A percentile compares a stretch with the other conserved stretches of the same genome.
These are phyloP conservation scores for Cairina moschata DNA, from an alignment of 2,113 vertebrate species.

Conservation along the genomic window DNA sequence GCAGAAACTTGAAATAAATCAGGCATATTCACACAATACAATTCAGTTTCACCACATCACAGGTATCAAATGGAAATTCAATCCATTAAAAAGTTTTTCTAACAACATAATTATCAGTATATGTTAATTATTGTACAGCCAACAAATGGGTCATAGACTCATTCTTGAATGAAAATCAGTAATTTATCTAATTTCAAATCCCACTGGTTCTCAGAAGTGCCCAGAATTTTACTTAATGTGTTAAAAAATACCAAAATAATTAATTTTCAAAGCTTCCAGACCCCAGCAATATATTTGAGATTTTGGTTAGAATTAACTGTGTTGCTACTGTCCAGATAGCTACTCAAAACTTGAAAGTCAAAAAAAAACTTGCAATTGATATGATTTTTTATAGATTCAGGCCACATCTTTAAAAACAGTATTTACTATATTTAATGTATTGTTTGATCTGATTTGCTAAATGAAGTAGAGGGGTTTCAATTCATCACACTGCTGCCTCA, in stretches of 20 bases:
- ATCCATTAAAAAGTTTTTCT: neutral
- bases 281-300: neutral
- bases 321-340: neutral
- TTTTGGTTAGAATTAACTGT: neutral
- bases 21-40: neutral
- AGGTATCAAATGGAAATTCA: neutral
- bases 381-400: neutral
- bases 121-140: neutral
- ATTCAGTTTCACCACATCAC: neutral
- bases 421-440: neutral
- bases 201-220: neutral
- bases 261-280: neutral
- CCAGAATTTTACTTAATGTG: neutral
- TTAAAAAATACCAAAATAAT: neutral
- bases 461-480: neutral
- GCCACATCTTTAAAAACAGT: neutral
- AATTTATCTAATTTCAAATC: neutral
- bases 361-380: neutral
- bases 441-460: neutral
- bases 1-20: neutral
- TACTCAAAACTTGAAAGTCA: neutral
- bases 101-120: neutral
- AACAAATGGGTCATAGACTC: neutral
- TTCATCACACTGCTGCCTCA: neutral
- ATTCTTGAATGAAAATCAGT: neutral